These are phyloP conservation scores for Eudasyphora cyanicolor DNA, from an alignment of 2,888 invertebrate genomes.

Conservation along the genomic window DNA sequence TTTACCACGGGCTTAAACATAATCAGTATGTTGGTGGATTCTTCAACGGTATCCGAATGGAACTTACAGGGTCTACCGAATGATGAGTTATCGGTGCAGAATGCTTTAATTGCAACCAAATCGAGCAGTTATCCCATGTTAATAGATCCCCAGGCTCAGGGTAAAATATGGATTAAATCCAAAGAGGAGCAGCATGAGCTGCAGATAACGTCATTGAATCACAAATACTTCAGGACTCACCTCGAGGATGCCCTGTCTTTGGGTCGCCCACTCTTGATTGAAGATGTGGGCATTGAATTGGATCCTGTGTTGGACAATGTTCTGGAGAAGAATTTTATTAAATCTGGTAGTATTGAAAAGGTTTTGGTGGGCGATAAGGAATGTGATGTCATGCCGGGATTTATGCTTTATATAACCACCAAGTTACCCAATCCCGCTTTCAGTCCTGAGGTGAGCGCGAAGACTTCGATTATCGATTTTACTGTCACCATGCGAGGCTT, in stretches of 20 bases:
- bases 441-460: conserved; percentile 97
- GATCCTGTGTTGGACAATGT: conserved; percentile 98
- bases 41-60: conserved; percentile 95
- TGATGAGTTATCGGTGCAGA: conserved; percentile 97
- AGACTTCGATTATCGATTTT: conserved; percentile 98
- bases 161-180: conserved; percentile 98
- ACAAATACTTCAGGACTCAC: conserved; percentile 97
- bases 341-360: conserved; percentile 97
- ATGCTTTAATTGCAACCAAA: conserved; percentile 97
- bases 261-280: conserved; percentile 93
- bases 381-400: conserved; percentile 97
- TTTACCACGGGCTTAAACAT: conserved; percentile 93
- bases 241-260: conserved; percentile 93
- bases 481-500: conserved; percentile 98
- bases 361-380: conserved; percentile 97
- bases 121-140: conserved; percentile 96
- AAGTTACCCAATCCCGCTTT: conserved; percentile 98
- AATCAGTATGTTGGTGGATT: conserved; percentile 95
- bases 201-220: conserved; percentile 96
- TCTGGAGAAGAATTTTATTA: conserved; percentile 97
- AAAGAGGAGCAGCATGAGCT: conserved; percentile 94
- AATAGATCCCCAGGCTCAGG: conserved; percentile 98
- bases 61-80: conserved; percentile 97
- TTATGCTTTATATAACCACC: conserved; percentile 97
- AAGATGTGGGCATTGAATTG: conserved; percentile 96